These are phyloP conservation scores for Eupithecia vulgata DNA, from an alignment of 2,888 invertebrate species.

Conservation along the genomic window DNA sequence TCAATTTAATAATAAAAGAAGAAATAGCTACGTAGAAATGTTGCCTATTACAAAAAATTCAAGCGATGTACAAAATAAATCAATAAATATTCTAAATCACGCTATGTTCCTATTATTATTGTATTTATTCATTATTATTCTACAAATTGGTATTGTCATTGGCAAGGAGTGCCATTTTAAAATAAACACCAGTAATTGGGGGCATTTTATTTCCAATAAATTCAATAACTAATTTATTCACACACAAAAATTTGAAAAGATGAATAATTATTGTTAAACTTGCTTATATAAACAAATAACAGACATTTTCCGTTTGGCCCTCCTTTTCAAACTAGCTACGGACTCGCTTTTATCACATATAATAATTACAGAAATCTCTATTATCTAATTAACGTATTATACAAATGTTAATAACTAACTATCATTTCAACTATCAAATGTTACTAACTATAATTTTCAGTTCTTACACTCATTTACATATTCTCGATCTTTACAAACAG, in stretches of 20 bases:
- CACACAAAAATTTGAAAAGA: neutral
- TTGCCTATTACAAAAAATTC: neutral
- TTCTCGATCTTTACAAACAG: conserved; percentile 57
- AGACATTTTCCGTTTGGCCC: conserved; percentile 30
- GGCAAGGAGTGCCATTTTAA: conserved; percentile 61
- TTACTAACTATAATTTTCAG: conserved; percentile 22
- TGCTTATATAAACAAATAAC: neutral
- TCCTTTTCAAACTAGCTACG: conserved; percentile 25
- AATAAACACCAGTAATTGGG: conserved; percentile 20
- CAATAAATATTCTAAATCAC: conserved; percentile 45
- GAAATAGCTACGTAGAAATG: neutral
- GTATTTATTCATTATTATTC: conserved; percentile 28
- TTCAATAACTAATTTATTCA: neutral
- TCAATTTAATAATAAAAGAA: neutral
- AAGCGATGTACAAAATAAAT: conserved; percentile 27
- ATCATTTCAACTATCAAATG: conserved; percentile 16
- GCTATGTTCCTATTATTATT: conserved; percentile 42
- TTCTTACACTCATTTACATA: conserved; percentile 38
- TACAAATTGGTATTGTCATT: conserved; percentile 67
- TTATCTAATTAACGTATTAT: conserved; percentile 35
- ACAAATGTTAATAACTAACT: conserved; percentile 30
- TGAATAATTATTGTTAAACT: too few species aligned
- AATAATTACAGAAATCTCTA: conserved; percentile 30
- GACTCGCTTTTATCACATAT: conserved; percentile 30
- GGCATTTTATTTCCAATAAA: conserved; percentile 21